Evolutionary conservation across 2,888 invertebrate species (phyloP).

Genomic region (Steromphala cineraria): DNA sequence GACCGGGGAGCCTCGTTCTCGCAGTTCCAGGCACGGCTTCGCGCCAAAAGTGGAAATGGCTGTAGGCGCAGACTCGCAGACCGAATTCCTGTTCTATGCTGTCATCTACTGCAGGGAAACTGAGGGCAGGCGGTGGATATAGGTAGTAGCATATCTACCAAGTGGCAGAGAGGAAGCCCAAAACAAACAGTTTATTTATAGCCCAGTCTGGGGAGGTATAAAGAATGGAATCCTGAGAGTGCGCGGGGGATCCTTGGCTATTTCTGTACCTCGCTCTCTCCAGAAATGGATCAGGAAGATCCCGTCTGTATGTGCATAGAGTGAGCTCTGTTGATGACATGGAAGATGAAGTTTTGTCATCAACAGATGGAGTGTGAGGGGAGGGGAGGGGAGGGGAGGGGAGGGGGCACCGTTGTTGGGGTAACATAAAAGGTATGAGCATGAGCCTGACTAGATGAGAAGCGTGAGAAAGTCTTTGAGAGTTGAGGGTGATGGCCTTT

Average conservation of each 20-base stretch:
- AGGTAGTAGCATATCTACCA: background rate
- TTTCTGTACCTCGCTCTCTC: background rate
- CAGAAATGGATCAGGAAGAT: background rate
- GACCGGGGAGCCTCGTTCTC: slow-evolving; percentile 2
- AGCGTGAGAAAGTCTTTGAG: background rate
- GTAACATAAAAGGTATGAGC: background rate
- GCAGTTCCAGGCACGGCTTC: background rate
- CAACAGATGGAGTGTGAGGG: background rate
- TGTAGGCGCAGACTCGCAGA: background rate
- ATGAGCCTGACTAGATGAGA: background rate
- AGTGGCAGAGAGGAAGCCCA: background rate
- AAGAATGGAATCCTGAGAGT: background rate
- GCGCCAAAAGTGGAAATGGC: slow-evolving; percentile 23
- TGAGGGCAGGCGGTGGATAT: background rate
- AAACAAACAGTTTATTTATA: background rate
- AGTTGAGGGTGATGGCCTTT: background rate
- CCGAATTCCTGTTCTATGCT: background rate
- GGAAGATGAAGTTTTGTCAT: background rate
- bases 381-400: background rate
- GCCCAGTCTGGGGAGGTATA: background rate
- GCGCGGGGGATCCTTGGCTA: background rate
- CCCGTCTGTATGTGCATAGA: background rate
- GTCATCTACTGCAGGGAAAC: background rate
- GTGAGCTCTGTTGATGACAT: background rate
- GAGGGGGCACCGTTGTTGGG: background rate